phyloP scores from a whole-genome alignment of 2,888 invertebrate genomes.

The Epinotia nisella region DNA sequence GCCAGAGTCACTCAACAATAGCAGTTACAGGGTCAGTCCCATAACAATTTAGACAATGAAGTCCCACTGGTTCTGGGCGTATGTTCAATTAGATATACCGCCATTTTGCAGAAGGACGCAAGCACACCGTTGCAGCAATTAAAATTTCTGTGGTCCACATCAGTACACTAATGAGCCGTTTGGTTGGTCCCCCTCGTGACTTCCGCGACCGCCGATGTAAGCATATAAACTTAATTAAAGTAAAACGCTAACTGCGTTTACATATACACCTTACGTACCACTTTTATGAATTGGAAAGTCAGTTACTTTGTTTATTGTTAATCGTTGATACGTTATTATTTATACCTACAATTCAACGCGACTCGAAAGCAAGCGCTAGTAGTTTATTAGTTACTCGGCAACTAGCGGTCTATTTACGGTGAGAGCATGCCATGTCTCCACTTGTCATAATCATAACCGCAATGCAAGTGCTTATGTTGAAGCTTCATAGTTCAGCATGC shows the following conservation, averaged over 20 bases:
- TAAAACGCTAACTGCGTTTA: slow-evolving; percentile 59
- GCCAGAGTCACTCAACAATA: slow-evolving; percentile 32
- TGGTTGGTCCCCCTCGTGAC: slow-evolving; percentile 57
- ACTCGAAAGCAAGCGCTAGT: slow-evolving; percentile 25
- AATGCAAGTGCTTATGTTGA: slow-evolving; percentile 6
- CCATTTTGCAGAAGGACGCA: slow-evolving; percentile 16
- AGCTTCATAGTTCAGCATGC: neutral
- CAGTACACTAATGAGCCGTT: slow-evolving; percentile 69
- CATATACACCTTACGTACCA: slow-evolving; percentile 54
- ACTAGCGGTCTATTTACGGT: slow-evolving; percentile 12
- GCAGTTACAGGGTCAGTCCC: slow-evolving; percentile 31
- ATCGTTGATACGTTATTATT: slow-evolving; percentile 50
- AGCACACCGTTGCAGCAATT: slow-evolving; percentile 54
- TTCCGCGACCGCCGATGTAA: slow-evolving; percentile 60
- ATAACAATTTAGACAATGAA: slow-evolving; percentile 23
- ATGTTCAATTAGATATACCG: slow-evolving; percentile 16
- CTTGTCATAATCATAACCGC: neutral
- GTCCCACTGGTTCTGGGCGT: slow-evolving; percentile 1
- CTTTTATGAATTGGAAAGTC: slow-evolving; percentile 52
- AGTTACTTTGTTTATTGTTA: slow-evolving; percentile 58
- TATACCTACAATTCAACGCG: slow-evolving; percentile 32
- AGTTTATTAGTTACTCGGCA: slow-evolving; percentile 6
- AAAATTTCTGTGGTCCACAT: slow-evolving; percentile 70
- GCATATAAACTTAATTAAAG: slow-evolving; percentile 69
- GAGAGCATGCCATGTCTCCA: slow-evolving; percentile 7